A percentile compares a stretch with the other conserved stretches of the same genome.
phyloP scores from a whole-genome alignment of 2,888 invertebrate species.

The Apoda limacodes region DNA sequence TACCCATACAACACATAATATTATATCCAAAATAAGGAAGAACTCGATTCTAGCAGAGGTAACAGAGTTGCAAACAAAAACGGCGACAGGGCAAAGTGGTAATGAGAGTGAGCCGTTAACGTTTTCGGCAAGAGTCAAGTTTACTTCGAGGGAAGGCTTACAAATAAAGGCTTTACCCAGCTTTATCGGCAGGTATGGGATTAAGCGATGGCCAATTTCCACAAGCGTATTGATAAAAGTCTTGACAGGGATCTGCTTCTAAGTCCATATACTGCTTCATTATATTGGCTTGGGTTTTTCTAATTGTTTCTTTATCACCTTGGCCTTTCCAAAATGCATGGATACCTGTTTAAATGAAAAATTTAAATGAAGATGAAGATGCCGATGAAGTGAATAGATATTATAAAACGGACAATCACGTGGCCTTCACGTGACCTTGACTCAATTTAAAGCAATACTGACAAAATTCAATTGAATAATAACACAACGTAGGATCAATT shows the following conservation, averaged over 20 bases:
- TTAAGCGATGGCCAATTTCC: conserved; percentile 88
- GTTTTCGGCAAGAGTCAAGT: no score
- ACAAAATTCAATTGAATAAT: conserved; percentile 40
- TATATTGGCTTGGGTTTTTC: conserved; percentile 73
- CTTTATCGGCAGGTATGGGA: conserved; percentile 90
- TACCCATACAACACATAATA: no score
- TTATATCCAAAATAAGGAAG: no score
- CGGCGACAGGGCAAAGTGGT: no score
- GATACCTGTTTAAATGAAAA: conserved; percentile 47
- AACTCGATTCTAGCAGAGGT: no score
- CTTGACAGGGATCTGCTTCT: conserved; percentile 79
- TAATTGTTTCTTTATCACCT: conserved; percentile 66
- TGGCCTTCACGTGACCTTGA: conserved; percentile 29
- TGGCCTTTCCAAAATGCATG: conserved; percentile 72
- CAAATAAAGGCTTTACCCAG: no score
- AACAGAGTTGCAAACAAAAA: no score
- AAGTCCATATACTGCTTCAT: conserved; percentile 84
- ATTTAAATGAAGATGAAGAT: no score
- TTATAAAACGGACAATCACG: no score
- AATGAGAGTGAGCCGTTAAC: no score
- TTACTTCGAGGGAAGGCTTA: no score
- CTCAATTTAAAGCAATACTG: conserved; percentile 28
- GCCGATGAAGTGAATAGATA: no score
- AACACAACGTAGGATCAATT: conserved; percentile 17
- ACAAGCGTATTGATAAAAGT: conserved; percentile 88